A percentile compares a stretch with the other conserved stretches of the same genome.
phyloP scores from a whole-genome alignment of 2,113 vertebrate species.

The Platysternon megacephalum region DNA sequence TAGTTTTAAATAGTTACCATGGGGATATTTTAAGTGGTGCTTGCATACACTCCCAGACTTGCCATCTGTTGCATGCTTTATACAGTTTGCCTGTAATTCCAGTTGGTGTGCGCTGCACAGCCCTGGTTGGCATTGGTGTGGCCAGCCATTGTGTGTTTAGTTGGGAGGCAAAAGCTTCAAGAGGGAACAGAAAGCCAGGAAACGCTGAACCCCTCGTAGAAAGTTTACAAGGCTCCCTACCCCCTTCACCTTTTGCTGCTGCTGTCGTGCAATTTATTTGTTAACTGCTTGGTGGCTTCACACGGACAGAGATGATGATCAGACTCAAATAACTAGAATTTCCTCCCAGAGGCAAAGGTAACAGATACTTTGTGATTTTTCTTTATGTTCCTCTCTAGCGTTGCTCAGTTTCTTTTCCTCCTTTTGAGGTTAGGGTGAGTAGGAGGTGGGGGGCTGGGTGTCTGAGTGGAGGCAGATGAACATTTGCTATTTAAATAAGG shows the following conservation, averaged over 20 bases:
- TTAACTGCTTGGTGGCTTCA: not conserved
- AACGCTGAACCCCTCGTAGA: not conserved
- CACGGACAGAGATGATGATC: not conserved
- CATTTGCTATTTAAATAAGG: not conserved
- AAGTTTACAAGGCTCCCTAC: not conserved
- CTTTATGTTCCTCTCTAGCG: not conserved
- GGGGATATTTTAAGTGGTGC: constrained; percentile 3
- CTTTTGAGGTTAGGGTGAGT: not conserved
- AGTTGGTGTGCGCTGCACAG: not conserved
- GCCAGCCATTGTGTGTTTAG: not conserved
- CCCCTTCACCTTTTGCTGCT: not conserved
- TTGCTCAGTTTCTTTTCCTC: not conserved
- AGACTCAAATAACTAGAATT: not conserved
- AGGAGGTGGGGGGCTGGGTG: not conserved
- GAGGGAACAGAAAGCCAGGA: not conserved
- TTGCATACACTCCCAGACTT: not conserved
- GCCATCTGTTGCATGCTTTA: not conserved
- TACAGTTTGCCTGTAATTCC: rapidly evolving
- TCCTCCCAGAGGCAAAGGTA: constrained; percentile 25
- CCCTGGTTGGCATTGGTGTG: not conserved
- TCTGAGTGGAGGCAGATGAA: not conserved
- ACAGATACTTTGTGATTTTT: constrained; percentile 16
- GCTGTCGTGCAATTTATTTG: not conserved
- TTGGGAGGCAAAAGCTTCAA: not conserved
- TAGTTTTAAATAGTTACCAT: not conserved